These are phyloP conservation scores for Bungarus multicinctus DNA, from an alignment of 2,113 vertebrate genomes.

Conservation along the genomic window DNA sequence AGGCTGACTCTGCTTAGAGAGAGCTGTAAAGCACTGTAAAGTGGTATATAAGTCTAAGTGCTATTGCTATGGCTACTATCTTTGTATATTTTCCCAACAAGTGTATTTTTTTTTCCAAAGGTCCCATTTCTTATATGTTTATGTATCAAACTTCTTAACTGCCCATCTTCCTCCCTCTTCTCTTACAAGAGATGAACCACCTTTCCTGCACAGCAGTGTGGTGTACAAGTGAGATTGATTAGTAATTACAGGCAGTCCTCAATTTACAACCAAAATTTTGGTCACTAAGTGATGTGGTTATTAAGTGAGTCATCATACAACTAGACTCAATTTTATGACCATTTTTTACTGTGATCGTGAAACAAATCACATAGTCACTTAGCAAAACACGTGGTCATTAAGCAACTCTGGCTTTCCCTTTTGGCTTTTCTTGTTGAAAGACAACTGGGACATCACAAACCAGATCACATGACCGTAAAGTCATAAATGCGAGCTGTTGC, in stretches of 20 bases:
- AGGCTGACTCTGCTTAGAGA: no score
- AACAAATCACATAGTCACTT: neutral
- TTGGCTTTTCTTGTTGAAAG: neutral
- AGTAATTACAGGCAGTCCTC: neutral
- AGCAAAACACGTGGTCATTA: neutral
- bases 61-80: no score
- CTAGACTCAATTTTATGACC: neutral
- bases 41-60: no score
- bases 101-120: accelerated
- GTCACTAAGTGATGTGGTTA: neutral
- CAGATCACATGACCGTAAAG: neutral
- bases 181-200: accelerated
- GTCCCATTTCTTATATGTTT: neutral
- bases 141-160: neutral
- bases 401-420: neutral
- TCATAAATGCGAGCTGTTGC: neutral
- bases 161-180: neutral
- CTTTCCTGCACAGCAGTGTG: neutral
- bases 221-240: neutral
- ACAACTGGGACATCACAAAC: neutral
- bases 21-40: no score
- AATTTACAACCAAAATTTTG: neutral
- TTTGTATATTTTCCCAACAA: neutral
- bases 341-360: neutral
- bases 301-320: neutral